Conservation (phyloP, 2,888 invertebrate species). For the Neelides folsomi region DNA sequence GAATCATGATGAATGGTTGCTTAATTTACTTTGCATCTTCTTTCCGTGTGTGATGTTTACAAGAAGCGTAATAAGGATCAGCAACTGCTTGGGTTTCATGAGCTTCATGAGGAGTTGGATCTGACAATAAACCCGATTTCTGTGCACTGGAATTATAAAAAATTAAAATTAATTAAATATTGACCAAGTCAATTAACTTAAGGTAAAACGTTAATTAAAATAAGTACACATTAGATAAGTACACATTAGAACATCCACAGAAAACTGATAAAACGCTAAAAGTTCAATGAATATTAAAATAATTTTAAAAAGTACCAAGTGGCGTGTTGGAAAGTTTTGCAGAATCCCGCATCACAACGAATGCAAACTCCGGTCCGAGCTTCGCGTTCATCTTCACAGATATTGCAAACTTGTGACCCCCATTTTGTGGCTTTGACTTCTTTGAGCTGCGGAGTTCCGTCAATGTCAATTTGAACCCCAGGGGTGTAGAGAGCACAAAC, state of each 20-base stretch:
- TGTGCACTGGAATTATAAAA: constrained; percentile 77
- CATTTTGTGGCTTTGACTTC: constrained; percentile 96
- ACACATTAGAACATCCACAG: no score
- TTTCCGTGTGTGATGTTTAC: constrained; percentile 88
- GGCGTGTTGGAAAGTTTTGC: constrained; percentile 92
- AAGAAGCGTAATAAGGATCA: constrained; percentile 95
- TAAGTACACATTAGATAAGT: no score
- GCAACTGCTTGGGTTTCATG: constrained; percentile 52
- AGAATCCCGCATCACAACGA: constrained; percentile 96
- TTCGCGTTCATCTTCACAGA: constrained; percentile 75
- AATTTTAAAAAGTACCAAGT: constrained; percentile 62
- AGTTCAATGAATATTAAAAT: no score
- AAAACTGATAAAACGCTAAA: no score
- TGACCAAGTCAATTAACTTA: no score
- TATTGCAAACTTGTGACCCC: constrained; percentile 81
- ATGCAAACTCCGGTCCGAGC: constrained; percentile 90
- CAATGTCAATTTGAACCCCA: constrained; percentile 89
- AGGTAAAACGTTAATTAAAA: no score
- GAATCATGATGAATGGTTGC: not conserved
- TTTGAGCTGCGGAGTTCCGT: constrained; percentile 80
- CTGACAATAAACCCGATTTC: constrained; percentile 78
- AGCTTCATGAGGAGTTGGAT: constrained; percentile 54
- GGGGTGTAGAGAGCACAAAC: constrained; percentile 96
- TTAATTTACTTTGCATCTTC: constrained; percentile 49
- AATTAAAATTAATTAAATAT: no score